These are phyloP conservation scores for Lamprologus callipterus DNA, from an alignment of 2,113 vertebrate genomes.

Conservation along the genomic window DNA sequence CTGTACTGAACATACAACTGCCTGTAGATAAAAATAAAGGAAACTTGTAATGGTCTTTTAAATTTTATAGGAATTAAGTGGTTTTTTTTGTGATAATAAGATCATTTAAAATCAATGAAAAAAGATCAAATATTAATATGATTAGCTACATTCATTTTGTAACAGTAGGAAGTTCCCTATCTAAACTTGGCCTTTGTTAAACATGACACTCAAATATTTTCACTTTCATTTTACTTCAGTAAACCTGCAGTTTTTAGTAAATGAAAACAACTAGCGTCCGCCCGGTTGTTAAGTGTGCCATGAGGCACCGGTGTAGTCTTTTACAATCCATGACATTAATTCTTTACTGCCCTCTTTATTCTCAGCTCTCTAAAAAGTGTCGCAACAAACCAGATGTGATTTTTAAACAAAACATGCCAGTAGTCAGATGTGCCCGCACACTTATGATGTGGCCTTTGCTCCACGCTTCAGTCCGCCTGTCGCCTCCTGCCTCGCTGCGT, in stretches of 20 bases:
- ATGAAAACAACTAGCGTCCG: neutral
- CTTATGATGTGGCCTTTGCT: conserved; percentile 33
- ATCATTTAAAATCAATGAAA: neutral
- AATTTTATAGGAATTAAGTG: neutral
- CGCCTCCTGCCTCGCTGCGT: conserved; percentile 15
- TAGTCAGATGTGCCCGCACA: conserved; percentile 32
- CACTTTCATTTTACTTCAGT: neutral
- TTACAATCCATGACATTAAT: conserved; percentile 48
- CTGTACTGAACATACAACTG: neutral
- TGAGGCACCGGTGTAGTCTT: conserved; percentile 14
- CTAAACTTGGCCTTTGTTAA: neutral
- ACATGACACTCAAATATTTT: neutral
- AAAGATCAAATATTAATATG: neutral
- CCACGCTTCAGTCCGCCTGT: neutral
- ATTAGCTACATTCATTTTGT: neutral
- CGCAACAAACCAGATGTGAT: conserved; percentile 58
- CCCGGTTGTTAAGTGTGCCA: neutral
- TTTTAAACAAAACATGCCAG: conserved; percentile 34
- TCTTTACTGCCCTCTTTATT: conserved; percentile 45
- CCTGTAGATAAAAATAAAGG: neutral
- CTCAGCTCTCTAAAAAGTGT: conserved; percentile 35
- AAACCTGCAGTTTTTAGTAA: neutral
- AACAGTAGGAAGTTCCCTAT: neutral
- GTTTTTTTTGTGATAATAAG: neutral
- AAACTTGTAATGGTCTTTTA: neutral